A percentile compares a stretch with the other conserved stretches of the same genome.
Conservation (phyloP, 2,797 vertebrate genomes). For the Sebastes steindachneri region DNA sequence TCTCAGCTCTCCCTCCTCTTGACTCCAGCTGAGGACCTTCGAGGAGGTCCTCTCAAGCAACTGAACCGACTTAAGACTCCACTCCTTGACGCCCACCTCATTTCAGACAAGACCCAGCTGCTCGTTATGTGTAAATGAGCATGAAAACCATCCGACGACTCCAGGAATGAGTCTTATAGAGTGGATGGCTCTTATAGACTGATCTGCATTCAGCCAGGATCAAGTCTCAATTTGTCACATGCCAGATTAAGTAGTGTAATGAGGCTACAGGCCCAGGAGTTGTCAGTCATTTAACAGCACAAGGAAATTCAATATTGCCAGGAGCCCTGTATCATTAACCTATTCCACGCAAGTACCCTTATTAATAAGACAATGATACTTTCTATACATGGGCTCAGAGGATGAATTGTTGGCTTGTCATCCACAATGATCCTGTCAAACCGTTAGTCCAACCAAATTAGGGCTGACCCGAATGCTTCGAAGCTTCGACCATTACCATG, state of each 20-base stretch:
- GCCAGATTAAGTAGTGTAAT: slow-evolving; percentile 67
- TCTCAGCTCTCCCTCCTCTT: slow-evolving; percentile 63
- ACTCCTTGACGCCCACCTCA: slow-evolving; percentile 71
- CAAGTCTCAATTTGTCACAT: slow-evolving; percentile 66
- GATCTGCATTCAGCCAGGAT: slow-evolving; percentile 65
- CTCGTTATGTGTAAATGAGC: slow-evolving; percentile 76
- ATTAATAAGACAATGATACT: slow-evolving; percentile 32
- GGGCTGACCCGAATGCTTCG: too few relatives aligned
- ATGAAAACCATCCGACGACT: slow-evolving; percentile 50
- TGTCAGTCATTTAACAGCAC: slow-evolving; percentile 58
- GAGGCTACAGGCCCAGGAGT: slow-evolving; percentile 38
- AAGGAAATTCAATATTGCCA: slow-evolving; percentile 45
- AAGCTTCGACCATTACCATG: too few relatives aligned
- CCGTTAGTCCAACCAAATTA: background rate
- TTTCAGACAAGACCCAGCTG: slow-evolving; percentile 63
- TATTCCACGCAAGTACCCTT: slow-evolving; percentile 28
- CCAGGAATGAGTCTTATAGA: slow-evolving; percentile 50
- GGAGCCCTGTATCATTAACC: slow-evolving; percentile 39
- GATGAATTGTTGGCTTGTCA: background rate
- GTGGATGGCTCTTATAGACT: slow-evolving; percentile 67
- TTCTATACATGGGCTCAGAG: background rate
- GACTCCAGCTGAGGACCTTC: slow-evolving; percentile 73
- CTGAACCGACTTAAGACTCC: slow-evolving; percentile 74
- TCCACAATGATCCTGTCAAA: background rate
- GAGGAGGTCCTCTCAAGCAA: slow-evolving; percentile 76